These are phyloP conservation scores for Budorcas taxicolor DNA, from an alignment of 2,113 vertebrate species.

Conservation along the genomic window DNA sequence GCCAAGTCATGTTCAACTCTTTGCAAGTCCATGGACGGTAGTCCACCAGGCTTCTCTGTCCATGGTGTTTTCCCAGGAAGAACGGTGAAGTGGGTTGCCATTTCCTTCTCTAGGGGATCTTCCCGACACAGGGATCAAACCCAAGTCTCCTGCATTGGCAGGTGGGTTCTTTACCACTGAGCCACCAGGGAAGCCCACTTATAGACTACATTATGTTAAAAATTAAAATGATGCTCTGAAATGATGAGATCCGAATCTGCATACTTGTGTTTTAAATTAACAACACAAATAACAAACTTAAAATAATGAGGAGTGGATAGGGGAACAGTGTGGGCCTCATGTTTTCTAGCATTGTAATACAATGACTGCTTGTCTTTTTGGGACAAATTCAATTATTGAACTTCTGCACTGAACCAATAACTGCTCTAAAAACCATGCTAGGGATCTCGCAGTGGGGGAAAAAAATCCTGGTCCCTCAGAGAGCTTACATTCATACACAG, in stretches of 20 bases:
- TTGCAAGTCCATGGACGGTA: background rate
- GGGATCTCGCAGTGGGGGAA: background rate
- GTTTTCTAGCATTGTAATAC: background rate
- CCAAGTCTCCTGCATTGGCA: background rate
- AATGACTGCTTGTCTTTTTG: background rate
- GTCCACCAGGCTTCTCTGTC: background rate
- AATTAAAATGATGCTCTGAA: background rate
- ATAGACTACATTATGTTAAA: background rate
- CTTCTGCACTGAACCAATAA: background rate
- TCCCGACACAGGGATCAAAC: background rate
- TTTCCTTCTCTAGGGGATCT: background rate
- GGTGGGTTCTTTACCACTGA: background rate
- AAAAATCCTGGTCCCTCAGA: background rate
- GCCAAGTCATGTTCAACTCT: background rate
- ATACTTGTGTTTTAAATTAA: conserved; percentile 13
- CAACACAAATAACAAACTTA: background rate
- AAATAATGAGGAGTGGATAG: background rate
- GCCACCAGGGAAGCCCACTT: background rate
- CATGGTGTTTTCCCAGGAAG: background rate
- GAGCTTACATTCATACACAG: background rate
- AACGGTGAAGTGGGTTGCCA: background rate
- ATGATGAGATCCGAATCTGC: background rate
- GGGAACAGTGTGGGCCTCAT: background rate
- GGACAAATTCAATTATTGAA: background rate
- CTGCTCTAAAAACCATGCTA: background rate